Base-by-base conservation (phyloP, 2,113 vertebrate species). In the Chionis minor region DNA sequence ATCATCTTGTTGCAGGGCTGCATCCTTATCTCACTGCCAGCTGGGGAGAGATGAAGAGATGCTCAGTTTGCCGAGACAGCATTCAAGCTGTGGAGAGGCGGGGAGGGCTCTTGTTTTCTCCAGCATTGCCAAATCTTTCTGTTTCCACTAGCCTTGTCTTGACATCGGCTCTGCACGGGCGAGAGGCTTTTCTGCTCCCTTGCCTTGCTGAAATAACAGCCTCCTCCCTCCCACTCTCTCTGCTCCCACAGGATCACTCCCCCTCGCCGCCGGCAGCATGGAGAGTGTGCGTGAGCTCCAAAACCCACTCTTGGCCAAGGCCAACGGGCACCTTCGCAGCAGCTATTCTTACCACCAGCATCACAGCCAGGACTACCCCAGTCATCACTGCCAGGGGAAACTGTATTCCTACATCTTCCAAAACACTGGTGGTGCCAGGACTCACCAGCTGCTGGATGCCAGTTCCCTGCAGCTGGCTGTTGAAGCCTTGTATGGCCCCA, bases 261-360 rank as follows among this genome's bases (percentile, higher is more conserved):
- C 16, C 27, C 28, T 10, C 35, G 0, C 59, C 23, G 10, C 30
- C 4, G 0, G 77, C 94, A 92, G 92, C 94, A 99, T 99, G 99
- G 99, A 99, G 95, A 99, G 99, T 6, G 97, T 99, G 54, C 99
- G 98, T 17, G 99, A 99, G 97, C 98, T 99, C 56, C 99, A 99
- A 94, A 99, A 99, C 92, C 99, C 99, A 0, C 96, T 99, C 94
- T 83, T 99, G 98, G 98, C 99, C 94, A 99, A 99, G 92, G 98
- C 98, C 97, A 99, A 98, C 1, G 98, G 98, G 81, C 99, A 99
- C 58, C 98, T 99, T 66, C 98, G 77, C 17, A 92, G 96, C 44
- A 97, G 98, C 87, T 99, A 98, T 35, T 98, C 99, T 92, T 99
- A 98, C 95, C 98, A 98, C 95, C 98, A 97, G 62, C 97, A 96